phyloP scores from a whole-genome alignment of 2,797 vertebrate genomes.

The Sebastes hopkinsi region DNA sequence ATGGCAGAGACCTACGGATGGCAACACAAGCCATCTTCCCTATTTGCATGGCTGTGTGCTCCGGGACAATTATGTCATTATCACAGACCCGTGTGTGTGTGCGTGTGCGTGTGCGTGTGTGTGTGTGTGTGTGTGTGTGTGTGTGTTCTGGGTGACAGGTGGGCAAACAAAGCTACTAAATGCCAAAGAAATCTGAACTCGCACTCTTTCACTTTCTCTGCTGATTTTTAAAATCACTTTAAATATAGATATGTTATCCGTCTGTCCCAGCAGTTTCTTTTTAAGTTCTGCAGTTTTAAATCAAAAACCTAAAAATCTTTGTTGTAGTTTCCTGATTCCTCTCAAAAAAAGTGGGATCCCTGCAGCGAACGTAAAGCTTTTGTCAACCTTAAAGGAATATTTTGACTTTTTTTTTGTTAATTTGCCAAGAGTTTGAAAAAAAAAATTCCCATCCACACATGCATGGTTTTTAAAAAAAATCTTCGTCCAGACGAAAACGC shows the following conservation, averaged over 20 bases:
- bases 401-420: background rate
- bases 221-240: slow-evolving; percentile 20
- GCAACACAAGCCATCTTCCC: slow-evolving; percentile 80
- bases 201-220: slow-evolving; percentile 31
- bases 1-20: slow-evolving; percentile 78
- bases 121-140: slow-evolving; percentile 20
- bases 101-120: slow-evolving; percentile 13
- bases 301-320: background rate
- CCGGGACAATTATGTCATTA: slow-evolving; percentile 82
- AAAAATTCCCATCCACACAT: too few species aligned
- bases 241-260: background rate
- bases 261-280: background rate
- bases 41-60: slow-evolving; percentile 80
- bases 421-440: background rate
- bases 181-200: slow-evolving; percentile 64
- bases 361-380: background rate
- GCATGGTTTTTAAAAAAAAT: too few species aligned
- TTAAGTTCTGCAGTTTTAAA: slow-evolving; percentile 7
- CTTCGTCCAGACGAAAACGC: too few species aligned
- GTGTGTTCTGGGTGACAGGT: slow-evolving; percentile 54
- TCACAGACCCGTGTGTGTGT: slow-evolving; percentile 57
- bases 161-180: slow-evolving; percentile 54
- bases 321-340: background rate
- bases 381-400: background rate
- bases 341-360: background rate